These are phyloP conservation scores for Sesamia nonagrioides DNA, from an alignment of 1,140 invertebrate species.

Conservation along the genomic window DNA sequence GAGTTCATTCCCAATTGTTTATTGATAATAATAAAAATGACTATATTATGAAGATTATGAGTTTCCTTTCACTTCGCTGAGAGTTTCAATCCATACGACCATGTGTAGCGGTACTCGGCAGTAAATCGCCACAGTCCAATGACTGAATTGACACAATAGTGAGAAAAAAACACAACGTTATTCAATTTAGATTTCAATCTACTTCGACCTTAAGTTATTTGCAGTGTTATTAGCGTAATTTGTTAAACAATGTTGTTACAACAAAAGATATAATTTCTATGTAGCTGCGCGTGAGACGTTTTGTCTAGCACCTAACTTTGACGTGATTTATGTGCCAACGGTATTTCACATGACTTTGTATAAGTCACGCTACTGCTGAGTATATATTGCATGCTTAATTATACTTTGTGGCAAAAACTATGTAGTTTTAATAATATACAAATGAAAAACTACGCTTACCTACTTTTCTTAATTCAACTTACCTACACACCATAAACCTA, in stretches of 20 bases:
- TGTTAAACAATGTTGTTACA: slow-evolving; percentile 68
- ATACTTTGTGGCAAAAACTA: background rate
- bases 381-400: background rate
- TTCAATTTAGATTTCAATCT: slow-evolving; percentile 72
- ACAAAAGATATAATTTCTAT: slow-evolving; percentile 62
- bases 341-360: slow-evolving; percentile 36
- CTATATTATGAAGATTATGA: background rate
- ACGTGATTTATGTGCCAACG: slow-evolving; percentile 45
- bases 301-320: slow-evolving; percentile 44
- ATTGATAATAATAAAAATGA: background rate
- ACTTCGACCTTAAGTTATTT: slow-evolving; percentile 66
- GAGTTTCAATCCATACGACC: slow-evolving; percentile 27
- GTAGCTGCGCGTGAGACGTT: slow-evolving; percentile 50
- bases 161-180: slow-evolving; percentile 66
- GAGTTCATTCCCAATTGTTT: background rate
- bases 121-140: slow-evolving; percentile 54
- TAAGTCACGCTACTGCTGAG: background rate
- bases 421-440: slow-evolving; percentile 11
- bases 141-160: slow-evolving; percentile 73
- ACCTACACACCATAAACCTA: background rate
- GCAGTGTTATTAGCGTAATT: slow-evolving; percentile 70
- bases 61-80: background rate
- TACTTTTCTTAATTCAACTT: background rate
- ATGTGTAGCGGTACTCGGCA: slow-evolving; percentile 56
- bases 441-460: background rate